Evolutionary conservation across 2,888 invertebrate genomes (phyloP).

Genomic region (Athalia circularis): DNA sequence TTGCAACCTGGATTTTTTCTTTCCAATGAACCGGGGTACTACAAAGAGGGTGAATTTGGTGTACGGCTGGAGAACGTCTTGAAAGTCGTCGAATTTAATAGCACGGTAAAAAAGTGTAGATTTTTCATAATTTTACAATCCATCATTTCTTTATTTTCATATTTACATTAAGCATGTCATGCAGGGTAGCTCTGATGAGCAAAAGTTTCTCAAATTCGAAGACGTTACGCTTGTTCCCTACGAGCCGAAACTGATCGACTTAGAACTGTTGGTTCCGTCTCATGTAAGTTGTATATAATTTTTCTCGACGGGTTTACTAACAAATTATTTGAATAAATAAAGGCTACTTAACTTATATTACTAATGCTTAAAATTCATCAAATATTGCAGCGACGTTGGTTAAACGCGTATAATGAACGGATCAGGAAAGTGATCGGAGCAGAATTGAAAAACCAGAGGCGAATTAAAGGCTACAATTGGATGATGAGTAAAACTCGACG

Average conservation of each 20-base stretch:
- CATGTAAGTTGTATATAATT: conserved; percentile 79
- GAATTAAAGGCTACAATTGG: conserved; percentile 87
- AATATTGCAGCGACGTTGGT: conserved; percentile 82
- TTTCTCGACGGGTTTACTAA: not conserved
- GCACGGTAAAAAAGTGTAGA: conserved; percentile 63
- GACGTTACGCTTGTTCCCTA: conserved; percentile 91
- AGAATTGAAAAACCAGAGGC: conserved; percentile 82
- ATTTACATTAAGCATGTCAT: conserved; percentile 41
- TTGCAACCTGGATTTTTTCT: conserved; percentile 85
- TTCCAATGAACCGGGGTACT: conserved; percentile 92
- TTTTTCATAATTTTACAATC: not conserved
- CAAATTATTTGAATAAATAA: not conserved
- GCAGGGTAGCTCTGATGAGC: conserved; percentile 67
- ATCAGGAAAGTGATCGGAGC: conserved; percentile 84
- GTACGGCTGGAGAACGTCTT: conserved; percentile 90
- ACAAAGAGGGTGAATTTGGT: conserved; percentile 89
- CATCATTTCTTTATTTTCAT: too few species aligned
- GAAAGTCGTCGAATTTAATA: conserved; percentile 79
- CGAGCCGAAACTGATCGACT: conserved; percentile 89
- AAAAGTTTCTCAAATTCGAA: conserved; percentile 83
- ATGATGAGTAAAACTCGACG: conserved; percentile 88
- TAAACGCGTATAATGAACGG: conserved; percentile 86
- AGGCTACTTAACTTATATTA: not conserved
- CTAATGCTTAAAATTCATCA: not conserved
- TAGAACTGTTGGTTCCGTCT: conserved; percentile 83